These are phyloP conservation scores for Corapipo altera DNA, from an alignment of 2,113 vertebrate genomes.

Conservation along the genomic window DNA sequence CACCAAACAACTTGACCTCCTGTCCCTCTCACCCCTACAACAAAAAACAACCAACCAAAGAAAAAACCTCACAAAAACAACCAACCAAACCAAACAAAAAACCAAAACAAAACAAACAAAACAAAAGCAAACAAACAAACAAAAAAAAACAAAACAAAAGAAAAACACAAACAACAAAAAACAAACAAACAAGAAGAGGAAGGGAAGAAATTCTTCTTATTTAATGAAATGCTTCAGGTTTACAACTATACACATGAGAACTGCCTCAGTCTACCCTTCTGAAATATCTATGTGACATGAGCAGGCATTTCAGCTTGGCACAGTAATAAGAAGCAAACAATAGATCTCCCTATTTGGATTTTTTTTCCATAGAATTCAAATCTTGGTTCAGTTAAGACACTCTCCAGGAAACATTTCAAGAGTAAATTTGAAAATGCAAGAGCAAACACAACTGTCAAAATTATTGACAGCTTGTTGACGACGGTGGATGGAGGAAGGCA, in stretches of 20 bases:
- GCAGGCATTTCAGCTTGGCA: background rate
- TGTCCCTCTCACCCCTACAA: accelerated
- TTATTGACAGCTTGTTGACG: background rate
- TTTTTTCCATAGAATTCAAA: background rate
- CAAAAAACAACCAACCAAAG: background rate
- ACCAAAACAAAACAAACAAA: too few relatives aligned
- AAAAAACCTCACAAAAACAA: accelerated
- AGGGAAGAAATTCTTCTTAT: background rate
- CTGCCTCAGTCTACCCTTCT: background rate
- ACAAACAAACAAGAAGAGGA: background rate
- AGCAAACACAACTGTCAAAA: background rate
- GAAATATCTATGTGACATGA: background rate
- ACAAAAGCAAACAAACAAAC: too few relatives aligned
- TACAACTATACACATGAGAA: background rate
- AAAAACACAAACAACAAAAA: too few relatives aligned
- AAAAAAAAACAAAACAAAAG: too few relatives aligned
- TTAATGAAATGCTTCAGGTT: background rate
- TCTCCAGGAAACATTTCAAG: background rate
- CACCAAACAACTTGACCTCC: accelerated
- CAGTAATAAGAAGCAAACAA: background rate
- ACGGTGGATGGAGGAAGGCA: background rate
- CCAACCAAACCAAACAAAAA: accelerated
- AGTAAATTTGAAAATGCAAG: background rate
- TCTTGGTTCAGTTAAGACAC: background rate
- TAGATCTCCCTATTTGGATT: too few relatives aligned